Base-by-base conservation (phyloP, 2,113 vertebrate species). In the Corythaeola cristata region DNA sequence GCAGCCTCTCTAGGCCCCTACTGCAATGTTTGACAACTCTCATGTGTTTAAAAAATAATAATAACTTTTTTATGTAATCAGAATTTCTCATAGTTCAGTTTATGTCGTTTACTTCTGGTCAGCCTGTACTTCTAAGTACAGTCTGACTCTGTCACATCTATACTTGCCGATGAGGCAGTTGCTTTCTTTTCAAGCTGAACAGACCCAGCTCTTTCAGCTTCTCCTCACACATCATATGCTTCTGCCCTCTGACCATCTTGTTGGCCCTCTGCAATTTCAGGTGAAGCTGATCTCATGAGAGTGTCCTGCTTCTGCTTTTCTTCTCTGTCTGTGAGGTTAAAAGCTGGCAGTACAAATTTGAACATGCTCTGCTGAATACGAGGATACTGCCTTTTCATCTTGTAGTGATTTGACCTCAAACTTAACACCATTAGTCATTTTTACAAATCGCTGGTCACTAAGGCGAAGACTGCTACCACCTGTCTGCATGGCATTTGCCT, bases 361-460 rank as follows among this genome's bases (percentile, higher is more conserved):
- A 88, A 39, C 62, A 35, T 11, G 9, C 55, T 85, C 11, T 91
- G 62, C 47, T 96, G 89, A 89, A 59, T 82, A 66, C 77, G 52
- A 80, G 82, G 71, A 59, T 71, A 4, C 69, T 90, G 85, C 66
- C 35, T 78, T 90, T 92, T 93, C 73, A 84, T 89, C 50, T 47
- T 56, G 67, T 76, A 58, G 58, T 37, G 63, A 39, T 83, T 74
- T 93, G 87, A 89, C 77, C 81, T 87, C 63, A 62, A 39, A 77
- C 47, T 88, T 68, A 35, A 87, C 56, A 35, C 55, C 71, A 32
- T 90, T 59, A 91, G 73, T 94, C 89, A 91, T 73, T 82, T 72
- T 95, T 92, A 82, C 73, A 93, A 89, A 85, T 79, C 2, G 14
- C 81, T 95, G 78, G 77, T 96, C 74, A 12, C 77, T 79, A 33